Percentiles rank a stretch among this genome's conserved stretches.
phyloP scores from a whole-genome alignment of 2,888 invertebrate genomes.

The Lypha dubia region DNA sequence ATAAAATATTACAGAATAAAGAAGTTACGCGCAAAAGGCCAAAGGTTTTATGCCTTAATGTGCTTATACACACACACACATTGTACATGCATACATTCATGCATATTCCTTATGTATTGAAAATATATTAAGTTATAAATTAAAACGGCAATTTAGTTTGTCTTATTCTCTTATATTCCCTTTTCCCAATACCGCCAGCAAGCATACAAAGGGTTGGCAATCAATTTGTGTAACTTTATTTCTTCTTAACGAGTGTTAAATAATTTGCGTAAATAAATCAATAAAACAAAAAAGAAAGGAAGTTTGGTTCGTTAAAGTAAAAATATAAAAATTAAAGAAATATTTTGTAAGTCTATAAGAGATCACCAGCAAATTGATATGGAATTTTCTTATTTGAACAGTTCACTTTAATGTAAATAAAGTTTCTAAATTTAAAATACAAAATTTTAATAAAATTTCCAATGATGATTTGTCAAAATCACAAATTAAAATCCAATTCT shows the following conservation, averaged over 20 bases:
- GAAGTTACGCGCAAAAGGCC: not conserved
- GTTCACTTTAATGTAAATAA: no score
- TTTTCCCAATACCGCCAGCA: not conserved
- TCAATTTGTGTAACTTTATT: conserved; percentile 13
- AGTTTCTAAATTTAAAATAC: no score
- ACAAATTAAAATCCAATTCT: no score
- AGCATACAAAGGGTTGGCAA: conserved; percentile 36
- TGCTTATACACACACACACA: no score
- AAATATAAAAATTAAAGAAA: not conserved
- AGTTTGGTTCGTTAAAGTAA: conserved; percentile 5
- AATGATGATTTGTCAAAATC: no score
- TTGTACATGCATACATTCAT: no score
- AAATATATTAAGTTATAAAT: conserved; percentile 60
- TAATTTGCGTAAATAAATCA: conserved; percentile 46
- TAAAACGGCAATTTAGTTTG: conserved; percentile 17
- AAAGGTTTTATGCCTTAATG: conserved; percentile 27
- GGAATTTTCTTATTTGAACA: not conserved
- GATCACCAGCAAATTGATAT: not conserved
- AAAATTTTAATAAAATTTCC: no score
- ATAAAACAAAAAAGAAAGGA: conserved; percentile 9
- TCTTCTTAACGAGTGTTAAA: conserved; percentile 5
- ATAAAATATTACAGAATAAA: conserved; percentile 24
- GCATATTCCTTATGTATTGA: conserved; percentile 1
- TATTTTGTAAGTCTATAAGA: not conserved
- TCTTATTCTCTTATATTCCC: not conserved